Percentiles rank a stretch among this genome's conserved stretches.
phyloP scores from a whole-genome alignment of 2,797 vertebrate genomes.

The Sebastes matsubarae region DNA sequence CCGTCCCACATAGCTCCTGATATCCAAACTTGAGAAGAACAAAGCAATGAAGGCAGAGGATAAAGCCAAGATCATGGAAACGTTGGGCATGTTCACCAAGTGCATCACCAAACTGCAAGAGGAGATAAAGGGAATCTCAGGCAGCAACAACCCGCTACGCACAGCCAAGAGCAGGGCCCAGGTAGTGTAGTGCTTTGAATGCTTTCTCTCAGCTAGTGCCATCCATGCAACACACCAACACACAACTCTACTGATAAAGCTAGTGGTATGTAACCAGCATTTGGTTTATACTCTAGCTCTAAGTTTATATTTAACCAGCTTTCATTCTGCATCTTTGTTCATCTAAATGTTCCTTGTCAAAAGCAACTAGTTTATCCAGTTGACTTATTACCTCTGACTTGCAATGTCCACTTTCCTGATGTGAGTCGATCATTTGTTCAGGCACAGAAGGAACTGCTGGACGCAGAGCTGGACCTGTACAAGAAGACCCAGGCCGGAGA shows the following conservation, averaged over 20 bases:
- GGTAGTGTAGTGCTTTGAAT: constrained; percentile 74
- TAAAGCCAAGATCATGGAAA: constrained; percentile 96
- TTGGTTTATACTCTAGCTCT: neutral
- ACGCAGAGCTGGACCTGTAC: constrained; percentile 95
- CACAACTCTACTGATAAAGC: neutral
- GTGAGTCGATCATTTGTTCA: constrained; percentile 57
- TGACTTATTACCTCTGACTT: neutral
- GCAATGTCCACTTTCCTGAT: neutral
- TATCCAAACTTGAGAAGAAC: constrained; percentile 97
- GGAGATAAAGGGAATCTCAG: constrained; percentile 92
- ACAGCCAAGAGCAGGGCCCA: constrained; percentile 91
- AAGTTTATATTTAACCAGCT: neutral
- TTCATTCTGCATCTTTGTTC: neutral
- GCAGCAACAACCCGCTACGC: constrained; percentile 78
- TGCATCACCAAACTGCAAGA: constrained; percentile 97
- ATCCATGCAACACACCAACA: neutral
- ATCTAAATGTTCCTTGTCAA: neutral
- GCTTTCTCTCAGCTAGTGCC: too few relatives aligned
- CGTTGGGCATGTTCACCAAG: constrained; percentile 89
- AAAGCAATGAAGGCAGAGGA: constrained; percentile 94
- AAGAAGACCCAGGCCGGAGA: constrained; percentile 97
- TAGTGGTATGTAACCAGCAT: neutral
- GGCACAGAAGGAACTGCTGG: constrained; percentile 97
- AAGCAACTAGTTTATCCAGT: neutral
- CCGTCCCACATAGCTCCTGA: constrained; percentile 86